phyloP scores from a whole-genome alignment of 2,888 invertebrate genomes.

The Axea sp. region DNA sequence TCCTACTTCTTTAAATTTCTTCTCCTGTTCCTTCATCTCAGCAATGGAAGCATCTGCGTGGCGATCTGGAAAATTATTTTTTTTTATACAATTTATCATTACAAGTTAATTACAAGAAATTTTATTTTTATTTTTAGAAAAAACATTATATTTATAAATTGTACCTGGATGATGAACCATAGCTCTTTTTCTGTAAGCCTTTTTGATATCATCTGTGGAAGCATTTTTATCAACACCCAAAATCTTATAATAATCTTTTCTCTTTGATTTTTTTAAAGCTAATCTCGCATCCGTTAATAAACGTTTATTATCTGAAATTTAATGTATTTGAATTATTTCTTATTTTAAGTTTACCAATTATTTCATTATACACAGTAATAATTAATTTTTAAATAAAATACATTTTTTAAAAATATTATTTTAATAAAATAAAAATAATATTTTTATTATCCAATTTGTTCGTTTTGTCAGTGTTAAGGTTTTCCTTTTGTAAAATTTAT shows the following conservation, averaged over 20 bases:
- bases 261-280: slow-evolving; percentile 92
- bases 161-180: slow-evolving; percentile 92
- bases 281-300: slow-evolving; percentile 92
- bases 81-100: background rate
- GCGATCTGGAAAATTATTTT: slow-evolving; percentile 83
- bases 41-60: slow-evolving; percentile 92
- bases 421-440: no score
- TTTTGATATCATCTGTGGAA: slow-evolving; percentile 95
- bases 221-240: slow-evolving; percentile 91
- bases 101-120: background rate
- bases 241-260: slow-evolving; percentile 98
- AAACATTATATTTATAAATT: background rate
- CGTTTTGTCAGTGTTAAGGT: no score
- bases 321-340: no score
- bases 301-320: slow-evolving; percentile 86
- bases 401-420: background rate
- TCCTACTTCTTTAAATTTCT: slow-evolving; percentile 97
- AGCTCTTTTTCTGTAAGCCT: slow-evolving; percentile 95
- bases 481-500: slow-evolving; percentile 29
- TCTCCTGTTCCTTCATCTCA: slow-evolving; percentile 94
- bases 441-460: no score
- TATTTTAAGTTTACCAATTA: no score
- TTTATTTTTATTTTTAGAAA: background rate
- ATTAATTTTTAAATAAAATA: no score
- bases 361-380: no score